Percentiles rank a stretch among this genome's conserved stretches.
These are phyloP conservation scores for Eulemur mongoz DNA, from an alignment of 2,797 vertebrate species.

Conservation along the genomic window DNA sequence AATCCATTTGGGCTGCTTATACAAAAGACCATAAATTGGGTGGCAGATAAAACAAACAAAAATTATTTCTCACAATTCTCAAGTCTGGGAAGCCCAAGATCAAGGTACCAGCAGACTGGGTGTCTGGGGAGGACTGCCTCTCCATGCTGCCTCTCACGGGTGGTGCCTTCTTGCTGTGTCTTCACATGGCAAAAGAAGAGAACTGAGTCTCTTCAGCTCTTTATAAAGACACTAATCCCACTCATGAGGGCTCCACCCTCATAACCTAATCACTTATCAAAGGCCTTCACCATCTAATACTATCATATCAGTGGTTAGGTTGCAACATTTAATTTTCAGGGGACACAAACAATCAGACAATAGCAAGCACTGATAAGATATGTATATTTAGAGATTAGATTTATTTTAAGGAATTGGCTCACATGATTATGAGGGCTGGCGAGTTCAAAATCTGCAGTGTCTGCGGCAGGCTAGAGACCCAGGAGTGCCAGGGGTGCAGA, in stretches of 20 bases:
- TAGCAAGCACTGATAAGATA: neutral
- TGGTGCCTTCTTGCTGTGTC: fast-evolving
- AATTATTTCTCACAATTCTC: neutral
- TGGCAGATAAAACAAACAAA: neutral
- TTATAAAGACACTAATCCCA: neutral
- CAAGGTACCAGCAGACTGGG: neutral
- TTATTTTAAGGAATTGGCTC: neutral
- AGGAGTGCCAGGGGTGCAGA: neutral
- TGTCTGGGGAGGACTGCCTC: neutral
- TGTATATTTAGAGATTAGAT: neutral
- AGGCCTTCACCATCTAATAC: too few relatives aligned
- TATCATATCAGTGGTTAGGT: neutral
- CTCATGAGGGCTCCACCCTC: too few relatives aligned
- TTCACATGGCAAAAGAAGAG: neutral
- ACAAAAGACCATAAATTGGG: neutral
- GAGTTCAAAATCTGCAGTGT: neutral
- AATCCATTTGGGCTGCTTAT: neutral
- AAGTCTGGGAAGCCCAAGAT: neutral
- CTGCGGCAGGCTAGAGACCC: neutral
- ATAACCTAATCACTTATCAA: too few relatives aligned
- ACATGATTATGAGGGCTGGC: neutral
- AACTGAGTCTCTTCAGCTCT: neutral
- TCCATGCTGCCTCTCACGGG: neutral
- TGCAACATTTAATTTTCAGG: neutral
- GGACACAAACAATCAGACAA: neutral